A percentile compares a stretch with the other conserved stretches of the same genome.
phyloP scores from a whole-genome alignment of 2,888 invertebrate species.

The Dichetophora obliterata region DNA sequence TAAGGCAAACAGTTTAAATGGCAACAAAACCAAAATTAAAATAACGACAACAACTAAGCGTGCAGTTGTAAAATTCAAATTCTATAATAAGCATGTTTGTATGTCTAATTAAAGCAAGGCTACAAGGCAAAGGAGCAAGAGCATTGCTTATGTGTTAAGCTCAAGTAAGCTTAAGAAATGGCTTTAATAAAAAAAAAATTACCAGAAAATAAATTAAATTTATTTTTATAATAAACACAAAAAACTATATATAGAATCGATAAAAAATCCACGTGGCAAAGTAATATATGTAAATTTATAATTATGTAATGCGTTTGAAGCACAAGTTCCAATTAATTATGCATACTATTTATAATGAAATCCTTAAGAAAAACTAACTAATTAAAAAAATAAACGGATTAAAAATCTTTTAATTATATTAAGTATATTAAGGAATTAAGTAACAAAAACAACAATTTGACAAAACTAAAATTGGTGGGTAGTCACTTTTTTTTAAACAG shows the following conservation, averaged over 20 bases:
- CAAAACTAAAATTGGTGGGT: too few species aligned
- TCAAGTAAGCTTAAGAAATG: neutral
- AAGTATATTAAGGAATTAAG: too few species aligned
- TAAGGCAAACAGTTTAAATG: too few species aligned
- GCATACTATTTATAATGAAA: constrained; percentile 14
- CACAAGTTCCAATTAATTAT: constrained; percentile 47
- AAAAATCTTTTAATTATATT: too few species aligned
- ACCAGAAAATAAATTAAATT: constrained; percentile 29
- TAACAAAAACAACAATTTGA: too few species aligned
- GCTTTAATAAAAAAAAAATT: constrained; percentile 35
- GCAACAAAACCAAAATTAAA: too few species aligned
- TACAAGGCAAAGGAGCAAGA: neutral
- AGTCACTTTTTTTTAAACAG: too few species aligned
- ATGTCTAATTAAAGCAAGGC: neutral
- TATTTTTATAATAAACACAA: constrained; percentile 30
- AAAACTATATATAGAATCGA: neutral
- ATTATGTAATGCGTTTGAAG: constrained; percentile 41
- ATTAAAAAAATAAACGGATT: too few species aligned
- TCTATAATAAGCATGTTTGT: neutral
- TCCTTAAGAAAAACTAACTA: neutral
- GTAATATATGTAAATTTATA: constrained; percentile 5
- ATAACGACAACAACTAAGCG: neutral
- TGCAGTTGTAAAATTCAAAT: neutral
- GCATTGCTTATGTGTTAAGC: neutral
- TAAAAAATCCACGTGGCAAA: too few species aligned